phyloP scores from a whole-genome alignment of 2,888 invertebrate genomes.

The Lasioglossum marginatum region DNA sequence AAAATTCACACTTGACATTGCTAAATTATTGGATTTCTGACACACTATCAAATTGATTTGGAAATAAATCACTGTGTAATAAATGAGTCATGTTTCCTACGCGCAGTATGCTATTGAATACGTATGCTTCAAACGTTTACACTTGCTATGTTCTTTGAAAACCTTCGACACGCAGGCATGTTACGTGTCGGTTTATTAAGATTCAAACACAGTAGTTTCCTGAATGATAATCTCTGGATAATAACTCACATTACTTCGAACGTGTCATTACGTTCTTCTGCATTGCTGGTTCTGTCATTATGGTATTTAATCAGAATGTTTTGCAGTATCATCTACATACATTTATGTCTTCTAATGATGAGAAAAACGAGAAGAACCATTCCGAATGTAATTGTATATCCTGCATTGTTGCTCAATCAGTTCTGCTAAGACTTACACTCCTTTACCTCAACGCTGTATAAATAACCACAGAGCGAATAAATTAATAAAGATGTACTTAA shows the following conservation, averaged over 20 bases:
- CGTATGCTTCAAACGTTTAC: not conserved
- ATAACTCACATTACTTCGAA: not conserved
- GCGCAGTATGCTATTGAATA: not conserved
- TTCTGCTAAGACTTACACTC: not conserved
- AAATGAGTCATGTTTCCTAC: not conserved
- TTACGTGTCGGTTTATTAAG: constrained; percentile 13
- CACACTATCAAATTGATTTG: not conserved
- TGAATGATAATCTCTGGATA: constrained; percentile 2
- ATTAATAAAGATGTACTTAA: not conserved
- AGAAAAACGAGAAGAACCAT: not conserved
- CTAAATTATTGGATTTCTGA: not conserved
- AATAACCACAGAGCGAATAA: not conserved
- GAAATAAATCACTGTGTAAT: not conserved
- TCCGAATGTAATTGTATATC: not conserved
- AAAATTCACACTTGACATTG: not conserved
- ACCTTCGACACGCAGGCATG: not conserved
- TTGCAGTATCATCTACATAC: not conserved
- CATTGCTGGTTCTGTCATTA: not conserved
- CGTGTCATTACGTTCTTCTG: not conserved
- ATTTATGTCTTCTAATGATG: not conserved
- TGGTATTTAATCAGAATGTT: not conserved
- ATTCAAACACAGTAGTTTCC: not conserved
- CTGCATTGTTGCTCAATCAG: not conserved
- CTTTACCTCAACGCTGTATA: not conserved
- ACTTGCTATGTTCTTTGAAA: not conserved